Conservation (phyloP, 1,140 invertebrate species). For the Bombus affinis region DNA sequence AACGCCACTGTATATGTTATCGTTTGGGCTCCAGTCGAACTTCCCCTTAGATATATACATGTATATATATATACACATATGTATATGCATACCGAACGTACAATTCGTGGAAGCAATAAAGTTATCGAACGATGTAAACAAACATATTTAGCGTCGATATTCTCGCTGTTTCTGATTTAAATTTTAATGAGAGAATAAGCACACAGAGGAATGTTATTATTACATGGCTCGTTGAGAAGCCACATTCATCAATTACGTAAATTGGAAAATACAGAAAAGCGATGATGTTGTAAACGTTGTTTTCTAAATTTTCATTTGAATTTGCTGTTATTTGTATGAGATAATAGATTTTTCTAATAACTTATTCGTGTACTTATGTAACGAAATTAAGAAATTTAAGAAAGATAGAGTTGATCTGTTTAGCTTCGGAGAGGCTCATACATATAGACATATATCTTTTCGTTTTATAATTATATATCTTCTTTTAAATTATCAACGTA, state of each 20-base stretch:
- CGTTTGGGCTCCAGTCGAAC: not conserved
- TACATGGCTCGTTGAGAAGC: too few relatives aligned
- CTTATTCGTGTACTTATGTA: too few relatives aligned
- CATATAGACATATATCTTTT: not conserved
- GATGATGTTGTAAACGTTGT: not conserved
- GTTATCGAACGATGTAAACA: not conserved
- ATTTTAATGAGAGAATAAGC: too few relatives aligned
- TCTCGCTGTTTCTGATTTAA: not conserved
- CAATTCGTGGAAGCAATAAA: not conserved
- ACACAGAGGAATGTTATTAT: too few relatives aligned
- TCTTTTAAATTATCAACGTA: not conserved
- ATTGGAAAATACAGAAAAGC: not conserved
- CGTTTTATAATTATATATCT: not conserved
- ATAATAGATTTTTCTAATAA: too few relatives aligned
- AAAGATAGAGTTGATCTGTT: too few relatives aligned
- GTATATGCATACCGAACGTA: not conserved
- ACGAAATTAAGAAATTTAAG: not conserved
- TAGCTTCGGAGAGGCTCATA: not conserved
- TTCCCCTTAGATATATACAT: not conserved
- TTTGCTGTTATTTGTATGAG: not conserved
- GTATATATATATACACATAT: not conserved
- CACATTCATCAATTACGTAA: not conserved
- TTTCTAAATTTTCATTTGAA: not conserved
- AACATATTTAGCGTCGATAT: not conserved
- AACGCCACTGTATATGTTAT: not conserved